These are phyloP conservation scores for Mayetiola destructor DNA, from an alignment of 2,888 invertebrate species.

Conservation along the genomic window DNA sequence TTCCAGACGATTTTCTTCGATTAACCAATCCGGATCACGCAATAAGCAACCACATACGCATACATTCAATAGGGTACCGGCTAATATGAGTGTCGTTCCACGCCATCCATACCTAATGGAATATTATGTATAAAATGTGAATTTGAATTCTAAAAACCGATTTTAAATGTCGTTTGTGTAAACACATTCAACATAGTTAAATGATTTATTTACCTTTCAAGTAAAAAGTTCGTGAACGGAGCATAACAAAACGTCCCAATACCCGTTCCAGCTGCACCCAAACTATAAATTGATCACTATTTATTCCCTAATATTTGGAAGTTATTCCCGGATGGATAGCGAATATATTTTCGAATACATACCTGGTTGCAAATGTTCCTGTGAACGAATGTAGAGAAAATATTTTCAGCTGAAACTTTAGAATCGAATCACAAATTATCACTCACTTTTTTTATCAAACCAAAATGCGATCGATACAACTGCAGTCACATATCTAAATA, in stretches of 20 bases:
- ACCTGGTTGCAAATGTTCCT: neutral
- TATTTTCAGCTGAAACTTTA: constrained; percentile 33
- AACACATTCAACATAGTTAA: no score
- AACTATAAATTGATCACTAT: no score
- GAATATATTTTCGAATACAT: neutral
- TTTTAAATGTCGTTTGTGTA: no score
- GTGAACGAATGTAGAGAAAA: neutral
- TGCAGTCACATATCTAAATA: constrained; percentile 79
- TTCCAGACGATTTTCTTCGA: constrained; percentile 34
- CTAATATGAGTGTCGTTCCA: constrained; percentile 63
- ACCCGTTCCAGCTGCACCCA: no score
- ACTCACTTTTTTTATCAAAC: constrained; percentile 75
- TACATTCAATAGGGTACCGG: constrained; percentile 70
- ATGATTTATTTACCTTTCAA: constrained; percentile 56
- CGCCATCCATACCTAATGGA: no score
- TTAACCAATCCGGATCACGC: constrained; percentile 71
- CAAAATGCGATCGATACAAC: constrained; percentile 86
- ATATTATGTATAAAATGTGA: no score
- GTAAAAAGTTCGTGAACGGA: constrained; percentile 65
- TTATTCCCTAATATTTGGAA: no score
- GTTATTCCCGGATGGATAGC: no score
- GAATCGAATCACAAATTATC: constrained; percentile 76
- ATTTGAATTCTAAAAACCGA: no score
- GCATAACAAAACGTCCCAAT: constrained; percentile 81
- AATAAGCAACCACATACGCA: constrained; percentile 76